Base-by-base conservation (phyloP, 2,113 vertebrate species). In the Spilogale gracilis region DNA sequence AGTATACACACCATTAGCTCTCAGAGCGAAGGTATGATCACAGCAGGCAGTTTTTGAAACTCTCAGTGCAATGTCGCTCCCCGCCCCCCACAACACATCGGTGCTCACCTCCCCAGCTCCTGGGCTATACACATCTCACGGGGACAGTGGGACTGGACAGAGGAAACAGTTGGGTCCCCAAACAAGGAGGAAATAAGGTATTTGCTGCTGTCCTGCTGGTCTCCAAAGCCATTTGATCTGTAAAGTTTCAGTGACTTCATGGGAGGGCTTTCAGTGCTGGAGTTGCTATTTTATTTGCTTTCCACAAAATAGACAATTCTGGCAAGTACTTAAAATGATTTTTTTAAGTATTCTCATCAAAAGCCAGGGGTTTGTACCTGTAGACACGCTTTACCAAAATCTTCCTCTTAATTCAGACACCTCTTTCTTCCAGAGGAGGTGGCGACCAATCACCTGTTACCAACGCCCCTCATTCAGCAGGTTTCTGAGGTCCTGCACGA, bases 61-160 rank as follows among this genome's bases (percentile, higher is more conserved):
- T n/a, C 63, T 54, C 27, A 4, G 32, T 21, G 17, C 17, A 17
- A 7, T 9, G 32, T 13, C 56, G 27, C 45, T 6, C 13, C 7
- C 1, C 6, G 3, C 61, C 61, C 4, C 1, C 60, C n/a, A 54
- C 54, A 50, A 45, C 18, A 32, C 0, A 17, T 3, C 8, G 3
- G 25, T 1, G 3, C 38, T 23, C 54, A 63, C 65, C 52, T 10
- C 38, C 52, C 45, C 60, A 30, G 80, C 25, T 69, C 38, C n/a
- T 54, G 14, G 60, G 9, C 58, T 38, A 45, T 16, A 76, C 89
- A 50, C 7, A 82, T 38, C 14, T 74, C 84, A 78, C 8, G 45
- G 80, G 30, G n/a, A 71, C 38, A 20, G 30, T 38, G 45, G 27
- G 21, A 45, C 74, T 38, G 23, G 48, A 14, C 18, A 60, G 45